Percentiles rank a stretch among this genome's conserved stretches.
Evolutionary conservation across 2,113 vertebrate genomes (phyloP).

Genomic region (Athene cunicularia): DNA sequence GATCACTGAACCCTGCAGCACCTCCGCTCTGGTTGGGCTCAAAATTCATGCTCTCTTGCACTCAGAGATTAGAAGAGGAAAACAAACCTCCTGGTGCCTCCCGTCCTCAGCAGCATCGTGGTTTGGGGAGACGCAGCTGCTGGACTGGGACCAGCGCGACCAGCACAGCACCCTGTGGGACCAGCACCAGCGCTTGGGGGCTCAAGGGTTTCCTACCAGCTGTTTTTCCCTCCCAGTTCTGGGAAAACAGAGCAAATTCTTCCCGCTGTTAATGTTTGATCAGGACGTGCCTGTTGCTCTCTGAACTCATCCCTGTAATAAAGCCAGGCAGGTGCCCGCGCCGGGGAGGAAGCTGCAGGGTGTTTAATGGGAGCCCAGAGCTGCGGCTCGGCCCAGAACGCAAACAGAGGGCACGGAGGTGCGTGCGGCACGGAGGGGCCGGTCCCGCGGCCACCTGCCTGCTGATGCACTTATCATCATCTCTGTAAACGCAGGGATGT

Average conservation of each 20-base stretch:
- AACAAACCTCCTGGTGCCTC: neutral
- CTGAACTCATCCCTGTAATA: slow-evolving; percentile 35
- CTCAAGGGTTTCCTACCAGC: neutral
- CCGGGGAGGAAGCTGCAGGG: neutral
- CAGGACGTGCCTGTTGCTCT: slow-evolving; percentile 51
- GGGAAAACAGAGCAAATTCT: neutral
- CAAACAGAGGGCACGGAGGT: neutral
- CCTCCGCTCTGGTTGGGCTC: rapidly evolving
- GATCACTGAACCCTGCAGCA: neutral
- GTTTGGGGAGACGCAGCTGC: neutral
- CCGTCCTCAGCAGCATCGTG: rapidly evolving
- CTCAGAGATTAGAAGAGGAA: neutral
- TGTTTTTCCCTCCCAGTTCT: neutral
- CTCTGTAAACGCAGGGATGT: neutral
- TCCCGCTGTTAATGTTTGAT: slow-evolving; percentile 65
- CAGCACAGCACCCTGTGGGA: neutral
- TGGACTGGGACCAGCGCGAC: neutral
- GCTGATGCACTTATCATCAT: neutral
- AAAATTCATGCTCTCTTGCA: neutral
- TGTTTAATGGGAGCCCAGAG: neutral
- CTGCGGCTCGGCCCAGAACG: neutral
- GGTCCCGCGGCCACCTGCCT: rapidly evolving
- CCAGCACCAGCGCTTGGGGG: rapidly evolving
- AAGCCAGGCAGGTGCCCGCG: neutral
- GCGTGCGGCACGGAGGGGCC: rapidly evolving